Evolutionary conservation across 2,888 invertebrate genomes (phyloP).

Genomic region (Leistus spinibarbis): DNA sequence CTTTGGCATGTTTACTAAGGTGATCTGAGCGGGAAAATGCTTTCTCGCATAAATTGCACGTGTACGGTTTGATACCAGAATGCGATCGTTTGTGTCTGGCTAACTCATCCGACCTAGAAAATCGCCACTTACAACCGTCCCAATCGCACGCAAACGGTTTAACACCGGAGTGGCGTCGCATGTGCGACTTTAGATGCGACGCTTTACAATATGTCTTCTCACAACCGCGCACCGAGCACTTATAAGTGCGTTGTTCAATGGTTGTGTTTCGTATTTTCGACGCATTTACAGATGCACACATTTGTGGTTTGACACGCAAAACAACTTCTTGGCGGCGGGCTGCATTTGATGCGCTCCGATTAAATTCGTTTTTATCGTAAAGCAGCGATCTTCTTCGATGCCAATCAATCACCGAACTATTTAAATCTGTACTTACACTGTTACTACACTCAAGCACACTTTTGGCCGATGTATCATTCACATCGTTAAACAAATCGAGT

Average conservation of each 20-base stretch:
- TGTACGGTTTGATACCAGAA: conserved; percentile 92
- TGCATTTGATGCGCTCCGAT: conserved; percentile 40
- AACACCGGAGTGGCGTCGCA: conserved; percentile 78
- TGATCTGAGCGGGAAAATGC: conserved; percentile 93
- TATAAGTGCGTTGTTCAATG: conserved; percentile 37
- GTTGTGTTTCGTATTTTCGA: conserved; percentile 47
- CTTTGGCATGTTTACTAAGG: conserved; percentile 88
- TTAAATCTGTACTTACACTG: neutral
- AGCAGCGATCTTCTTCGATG: conserved; percentile 52
- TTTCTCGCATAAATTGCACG: conserved; percentile 86
- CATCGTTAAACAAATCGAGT: conserved; percentile 20
- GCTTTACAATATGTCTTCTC: conserved; percentile 87
- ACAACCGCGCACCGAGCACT: conserved; percentile 72
- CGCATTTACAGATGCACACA: conserved; percentile 46
- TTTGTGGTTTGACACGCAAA: conserved; percentile 14
- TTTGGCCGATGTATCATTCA: conserved; percentile 14
- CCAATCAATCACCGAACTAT: conserved; percentile 21
- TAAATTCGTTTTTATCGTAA: conserved; percentile 44
- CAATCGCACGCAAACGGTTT: conserved; percentile 66
- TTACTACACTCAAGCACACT: neutral
- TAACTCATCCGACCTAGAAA: conserved; percentile 92
- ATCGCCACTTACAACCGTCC: conserved; percentile 85
- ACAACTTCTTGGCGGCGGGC: neutral
- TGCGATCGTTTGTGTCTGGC: conserved; percentile 93
- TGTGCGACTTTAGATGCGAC: conserved; percentile 87